Conservation (phyloP, 2,888 invertebrate species). For the Barypeithes pellucidus region DNA sequence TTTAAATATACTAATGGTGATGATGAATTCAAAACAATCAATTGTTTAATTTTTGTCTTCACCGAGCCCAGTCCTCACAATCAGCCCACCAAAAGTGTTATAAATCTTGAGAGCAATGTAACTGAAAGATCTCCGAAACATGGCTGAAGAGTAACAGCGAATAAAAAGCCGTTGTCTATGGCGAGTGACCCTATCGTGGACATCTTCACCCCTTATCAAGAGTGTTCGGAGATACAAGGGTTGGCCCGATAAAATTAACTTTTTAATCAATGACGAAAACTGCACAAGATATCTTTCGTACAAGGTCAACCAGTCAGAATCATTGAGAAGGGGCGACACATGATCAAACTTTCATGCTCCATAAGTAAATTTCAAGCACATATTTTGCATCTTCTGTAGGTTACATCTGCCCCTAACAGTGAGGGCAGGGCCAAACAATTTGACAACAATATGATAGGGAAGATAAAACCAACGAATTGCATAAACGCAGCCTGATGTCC, state of each 20-base stretch:
- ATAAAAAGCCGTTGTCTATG: background rate
- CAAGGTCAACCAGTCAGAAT: background rate
- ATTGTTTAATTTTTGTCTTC: no score
- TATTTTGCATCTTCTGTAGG: background rate
- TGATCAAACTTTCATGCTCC: background rate
- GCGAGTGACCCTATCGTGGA: background rate
- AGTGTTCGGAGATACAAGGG: background rate
- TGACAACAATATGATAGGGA: background rate
- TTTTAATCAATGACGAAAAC: background rate
- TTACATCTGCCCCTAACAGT: background rate
- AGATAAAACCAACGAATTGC: background rate
- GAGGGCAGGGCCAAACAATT: background rate
- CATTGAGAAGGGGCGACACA: background rate
- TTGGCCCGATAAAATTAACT: background rate
- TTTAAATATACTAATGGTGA: no score
- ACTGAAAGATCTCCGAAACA: background rate
- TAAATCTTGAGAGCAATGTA: background rate
- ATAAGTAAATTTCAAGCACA: background rate
- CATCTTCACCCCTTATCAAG: background rate
- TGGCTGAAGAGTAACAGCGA: background rate
- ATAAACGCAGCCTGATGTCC: background rate
- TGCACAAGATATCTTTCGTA: background rate
- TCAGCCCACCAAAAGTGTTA: background rate
- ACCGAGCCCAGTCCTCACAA: no score
- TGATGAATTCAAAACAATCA: background rate